Base-by-base conservation (phyloP, 2,888 invertebrate genomes). In the Latrodectus hesperus region DNA sequence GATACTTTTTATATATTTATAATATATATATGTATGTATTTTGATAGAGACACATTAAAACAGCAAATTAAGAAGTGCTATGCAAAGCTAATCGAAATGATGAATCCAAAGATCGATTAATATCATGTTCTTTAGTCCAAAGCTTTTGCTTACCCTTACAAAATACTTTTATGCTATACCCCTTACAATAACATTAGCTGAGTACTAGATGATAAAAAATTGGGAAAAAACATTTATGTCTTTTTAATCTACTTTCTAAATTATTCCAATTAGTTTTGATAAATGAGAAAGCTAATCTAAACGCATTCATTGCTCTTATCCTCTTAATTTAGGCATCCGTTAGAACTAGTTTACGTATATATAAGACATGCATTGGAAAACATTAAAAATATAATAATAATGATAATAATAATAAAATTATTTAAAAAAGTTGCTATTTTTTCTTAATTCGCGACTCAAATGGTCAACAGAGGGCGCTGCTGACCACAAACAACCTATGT, bases 231-330 rank as follows among this genome's bases (percentile, higher is more conserved):
- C 79, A 79, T 79, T 64, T 38, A 70, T 17, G 60, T 60, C 3
- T 65, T 71, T 76, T 60, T 65, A 65, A 51, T 9, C 84, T 78
- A 84, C 67, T 65, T 84, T 22, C 78, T 84, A 84, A 84, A 84
- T 71, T 78, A 67, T 65, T 77, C 64, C n/a, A 17, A 73, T 65
- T 78, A 38, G 17, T 78, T 38, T 52, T 22, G 55, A 51, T 71
- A 84, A 84, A 78, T 67, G 53, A 84, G 67, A 78, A 64, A 53
- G 52, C 84, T 84, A 84, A 84, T 49, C 77, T 78, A 78, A 78
- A 84, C 72, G 53, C 26, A 74, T 74, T 74, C 26, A 26, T 14
- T 60, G 53, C 55, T 17, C 22, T 9, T 17, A 26, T 6, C 55
- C n/a, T 68, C 12, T 17, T 71, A 72, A 68, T 26, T 51, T 71